phyloP scores from a whole-genome alignment of 1,140 invertebrate genomes.

The Leguminivora glycinivorella region DNA sequence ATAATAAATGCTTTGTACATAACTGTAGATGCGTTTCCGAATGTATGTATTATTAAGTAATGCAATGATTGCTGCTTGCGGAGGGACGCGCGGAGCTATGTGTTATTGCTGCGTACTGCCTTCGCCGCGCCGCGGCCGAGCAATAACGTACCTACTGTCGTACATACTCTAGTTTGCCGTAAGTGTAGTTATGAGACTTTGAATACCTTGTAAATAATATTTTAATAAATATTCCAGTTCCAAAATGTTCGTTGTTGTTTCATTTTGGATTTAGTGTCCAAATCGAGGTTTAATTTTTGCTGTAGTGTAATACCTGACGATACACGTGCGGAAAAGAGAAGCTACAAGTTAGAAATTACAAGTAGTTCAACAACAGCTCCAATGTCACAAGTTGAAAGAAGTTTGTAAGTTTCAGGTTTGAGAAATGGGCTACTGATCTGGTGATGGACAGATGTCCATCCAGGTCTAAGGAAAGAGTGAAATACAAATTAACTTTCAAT shows the following conservation, averaged over 20 bases:
- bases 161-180: constrained; percentile 11
- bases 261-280: too few relatives aligned
- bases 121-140: not conserved
- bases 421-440: too few relatives aligned
- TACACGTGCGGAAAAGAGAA: too few relatives aligned
- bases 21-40: constrained; percentile 5
- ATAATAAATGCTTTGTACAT: constrained; percentile 26
- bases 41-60: constrained; percentile 12
- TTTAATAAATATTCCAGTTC: constrained; percentile 27
- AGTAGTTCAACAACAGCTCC: too few relatives aligned
- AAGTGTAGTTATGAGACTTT: constrained; percentile 26
- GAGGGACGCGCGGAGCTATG: not conserved
- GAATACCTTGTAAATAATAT: constrained; percentile 24
- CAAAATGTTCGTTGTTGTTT: constrained; percentile 18
- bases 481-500: too few relatives aligned
- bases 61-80: not conserved
- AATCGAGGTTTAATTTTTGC: too few relatives aligned
- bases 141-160: not conserved
- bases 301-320: too few relatives aligned
- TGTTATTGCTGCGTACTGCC: not conserved
- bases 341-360: too few relatives aligned
- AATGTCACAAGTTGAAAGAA: too few relatives aligned
- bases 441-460: too few relatives aligned
- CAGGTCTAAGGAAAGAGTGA: too few relatives aligned
- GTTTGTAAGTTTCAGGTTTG: too few relatives aligned